These are phyloP conservation scores for Danio rerio DNA, from an alignment of 2,113 vertebrate genomes.

Conservation along the genomic window DNA sequence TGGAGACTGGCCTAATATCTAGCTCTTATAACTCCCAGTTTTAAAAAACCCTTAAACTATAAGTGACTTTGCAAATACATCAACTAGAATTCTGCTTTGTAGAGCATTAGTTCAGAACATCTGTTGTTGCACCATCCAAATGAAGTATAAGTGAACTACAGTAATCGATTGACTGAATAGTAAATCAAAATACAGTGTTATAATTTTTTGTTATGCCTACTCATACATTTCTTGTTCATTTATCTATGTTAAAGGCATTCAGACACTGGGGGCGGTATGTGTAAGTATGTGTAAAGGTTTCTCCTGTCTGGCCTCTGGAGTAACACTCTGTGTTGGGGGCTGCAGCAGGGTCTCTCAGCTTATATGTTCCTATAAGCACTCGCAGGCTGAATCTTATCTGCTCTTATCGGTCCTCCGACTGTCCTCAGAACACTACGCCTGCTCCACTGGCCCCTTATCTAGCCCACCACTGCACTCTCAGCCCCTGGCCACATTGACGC, in stretches of 20 bases:
- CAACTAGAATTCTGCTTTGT: no score
- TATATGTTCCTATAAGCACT: slow-evolving; percentile 67
- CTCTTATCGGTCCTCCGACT: slow-evolving; percentile 75
- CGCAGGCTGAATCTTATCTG: slow-evolving; percentile 76
- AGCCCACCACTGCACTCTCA: slow-evolving; percentile 61
- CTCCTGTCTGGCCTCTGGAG: slow-evolving; percentile 11
- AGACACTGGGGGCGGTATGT: slow-evolving; percentile 61
- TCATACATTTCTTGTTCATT: no score
- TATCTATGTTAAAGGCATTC: neutral
- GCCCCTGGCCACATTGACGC: slow-evolving; percentile 59
- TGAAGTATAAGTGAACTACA: no score
- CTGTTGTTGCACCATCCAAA: no score
- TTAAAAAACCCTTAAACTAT: no score
- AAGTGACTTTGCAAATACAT: no score
- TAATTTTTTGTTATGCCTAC: no score
- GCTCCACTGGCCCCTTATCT: slow-evolving; percentile 70
- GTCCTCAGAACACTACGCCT: slow-evolving; percentile 72
- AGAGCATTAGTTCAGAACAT: no score
- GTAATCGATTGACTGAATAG: no score
- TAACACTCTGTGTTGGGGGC: slow-evolving; percentile 46
- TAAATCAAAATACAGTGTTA: no score
- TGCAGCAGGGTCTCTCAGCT: slow-evolving; percentile 44
- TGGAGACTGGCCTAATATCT: no score
- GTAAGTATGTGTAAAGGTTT: slow-evolving; percentile 12
- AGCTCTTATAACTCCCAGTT: no score